Conservation (phyloP, 53 echinoderm and acorn worm species). For the Holothuria scabra region DNA sequence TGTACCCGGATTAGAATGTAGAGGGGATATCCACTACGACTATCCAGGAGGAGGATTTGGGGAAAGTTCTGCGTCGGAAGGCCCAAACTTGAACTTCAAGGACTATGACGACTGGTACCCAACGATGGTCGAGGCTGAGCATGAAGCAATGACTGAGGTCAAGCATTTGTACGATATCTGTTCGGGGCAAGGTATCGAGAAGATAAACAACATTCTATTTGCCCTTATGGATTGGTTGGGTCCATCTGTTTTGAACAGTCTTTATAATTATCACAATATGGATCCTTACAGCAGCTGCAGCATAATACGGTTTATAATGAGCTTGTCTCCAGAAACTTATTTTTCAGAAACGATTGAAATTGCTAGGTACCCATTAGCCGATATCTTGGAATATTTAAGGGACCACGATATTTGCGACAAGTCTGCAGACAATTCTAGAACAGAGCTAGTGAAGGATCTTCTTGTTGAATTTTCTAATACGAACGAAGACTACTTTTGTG, state of each 20-base stretch:
- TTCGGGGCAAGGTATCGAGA: slow-evolving; percentile 4
- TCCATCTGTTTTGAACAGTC: slow-evolving; percentile 9
- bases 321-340: not conserved
- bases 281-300: slow-evolving; percentile 1
- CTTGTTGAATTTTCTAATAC: not conserved
- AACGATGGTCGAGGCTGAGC: not conserved
- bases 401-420: slow-evolving; percentile 1
- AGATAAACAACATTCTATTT: slow-evolving; percentile 26
- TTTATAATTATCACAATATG: not conserved
- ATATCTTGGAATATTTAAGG: not conserved
- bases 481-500: slow-evolving; percentile 12
- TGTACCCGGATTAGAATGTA: not conserved
- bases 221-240: slow-evolving; percentile 13
- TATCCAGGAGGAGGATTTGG: not conserved
- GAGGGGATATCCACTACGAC: not conserved
- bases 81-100: not conserved
- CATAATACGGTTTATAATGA: not conserved
- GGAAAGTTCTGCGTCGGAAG: not conserved
- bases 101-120: not conserved
- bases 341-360: not conserved
- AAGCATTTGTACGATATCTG: slow-evolving; percentile 6
- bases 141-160: not conserved
- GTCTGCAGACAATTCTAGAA: not conserved
- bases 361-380: not conserved
- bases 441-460: not conserved